phyloP scores from a whole-genome alignment of 2,888 invertebrate genomes.

The Myopa testacea region DNA sequence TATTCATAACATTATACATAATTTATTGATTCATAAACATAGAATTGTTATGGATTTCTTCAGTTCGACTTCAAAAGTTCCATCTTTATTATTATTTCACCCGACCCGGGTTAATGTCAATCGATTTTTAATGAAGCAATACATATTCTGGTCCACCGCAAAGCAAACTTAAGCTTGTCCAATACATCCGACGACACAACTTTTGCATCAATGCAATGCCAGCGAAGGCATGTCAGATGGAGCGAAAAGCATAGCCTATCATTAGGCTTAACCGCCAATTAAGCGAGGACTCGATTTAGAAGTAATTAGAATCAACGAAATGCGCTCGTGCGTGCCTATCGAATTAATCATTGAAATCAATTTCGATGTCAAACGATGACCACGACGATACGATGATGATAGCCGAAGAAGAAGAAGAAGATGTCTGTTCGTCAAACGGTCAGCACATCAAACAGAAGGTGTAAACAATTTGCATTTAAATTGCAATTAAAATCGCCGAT shows the following conservation, averaged over 20 bases:
- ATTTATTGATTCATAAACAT: no score
- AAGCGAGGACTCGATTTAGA: slow-evolving; percentile 14
- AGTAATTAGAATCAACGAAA: slow-evolving; percentile 33
- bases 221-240: neutral
- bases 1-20: no score
- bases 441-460: neutral
- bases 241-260: slow-evolving; percentile 9
- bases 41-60: no score
- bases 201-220: neutral
- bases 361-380: slow-evolving; percentile 7
- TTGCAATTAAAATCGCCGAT: slow-evolving; percentile 36
- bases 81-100: no score
- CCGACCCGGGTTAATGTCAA: no score
- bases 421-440: neutral
- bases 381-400: neutral
- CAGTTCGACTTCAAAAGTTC: no score
- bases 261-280: slow-evolving; percentile 21
- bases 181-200: neutral
- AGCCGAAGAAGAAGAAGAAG: slow-evolving; percentile 11
- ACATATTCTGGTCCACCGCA: no score
- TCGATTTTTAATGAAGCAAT: no score
- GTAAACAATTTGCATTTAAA: slow-evolving; percentile 44
- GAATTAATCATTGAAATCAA: slow-evolving; percentile 32
- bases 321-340: slow-evolving; percentile 27
- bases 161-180: no score